These are phyloP conservation scores for Molothrus ater DNA, from an alignment of 2,797 vertebrate species.

Conservation along the genomic window DNA sequence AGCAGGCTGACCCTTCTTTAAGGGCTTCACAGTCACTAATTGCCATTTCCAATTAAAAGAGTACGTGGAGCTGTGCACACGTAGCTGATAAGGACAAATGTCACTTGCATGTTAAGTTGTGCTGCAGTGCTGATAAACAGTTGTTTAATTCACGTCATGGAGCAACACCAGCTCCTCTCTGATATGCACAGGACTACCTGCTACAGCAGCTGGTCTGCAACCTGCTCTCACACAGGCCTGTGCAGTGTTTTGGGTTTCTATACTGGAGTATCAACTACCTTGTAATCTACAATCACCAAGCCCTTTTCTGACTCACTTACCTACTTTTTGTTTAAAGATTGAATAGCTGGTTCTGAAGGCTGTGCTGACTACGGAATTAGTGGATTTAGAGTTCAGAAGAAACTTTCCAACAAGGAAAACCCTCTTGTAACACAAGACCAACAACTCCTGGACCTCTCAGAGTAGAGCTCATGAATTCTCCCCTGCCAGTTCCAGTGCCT, in stretches of 20 bases:
- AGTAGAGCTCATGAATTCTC: background rate
- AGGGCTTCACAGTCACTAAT: background rate
- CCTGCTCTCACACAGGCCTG: background rate
- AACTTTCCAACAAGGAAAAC: background rate
- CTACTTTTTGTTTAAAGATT: background rate
- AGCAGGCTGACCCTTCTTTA: background rate
- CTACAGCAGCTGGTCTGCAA: background rate
- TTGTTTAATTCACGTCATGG: background rate
- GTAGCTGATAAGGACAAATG: background rate
- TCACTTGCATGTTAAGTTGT: background rate
- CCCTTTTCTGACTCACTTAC: background rate
- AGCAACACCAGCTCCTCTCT: background rate
- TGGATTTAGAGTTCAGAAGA: background rate
- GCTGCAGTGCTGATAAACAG: slow-evolving; percentile 37
- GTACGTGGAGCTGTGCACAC: background rate
- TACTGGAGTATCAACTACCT: background rate
- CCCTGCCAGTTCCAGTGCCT: background rate
- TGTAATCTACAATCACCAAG: background rate
- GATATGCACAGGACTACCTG: background rate
- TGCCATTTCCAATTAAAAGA: background rate
- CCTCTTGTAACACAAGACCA: background rate
- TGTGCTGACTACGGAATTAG: background rate
- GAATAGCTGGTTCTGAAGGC: background rate
- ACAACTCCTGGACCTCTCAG: background rate
- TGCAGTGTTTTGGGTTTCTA: background rate